These are phyloP conservation scores for Tetragnatha versicolor DNA, from an alignment of 1,140 invertebrate genomes.

Conservation along the genomic window DNA sequence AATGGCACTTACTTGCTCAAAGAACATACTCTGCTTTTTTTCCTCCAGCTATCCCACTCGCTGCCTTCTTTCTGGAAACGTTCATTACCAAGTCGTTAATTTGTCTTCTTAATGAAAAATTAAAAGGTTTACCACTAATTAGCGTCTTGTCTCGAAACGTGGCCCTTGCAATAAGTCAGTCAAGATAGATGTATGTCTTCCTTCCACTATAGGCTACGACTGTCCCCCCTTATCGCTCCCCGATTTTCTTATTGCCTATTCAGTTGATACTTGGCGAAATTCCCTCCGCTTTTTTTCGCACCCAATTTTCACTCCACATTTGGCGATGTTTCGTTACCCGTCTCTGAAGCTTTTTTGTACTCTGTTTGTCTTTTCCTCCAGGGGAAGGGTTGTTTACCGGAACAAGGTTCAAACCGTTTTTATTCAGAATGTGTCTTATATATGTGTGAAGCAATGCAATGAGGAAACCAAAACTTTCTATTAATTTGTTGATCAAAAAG, in stretches of 20 bases:
- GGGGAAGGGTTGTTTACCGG: too few relatives aligned
- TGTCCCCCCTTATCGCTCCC: conserved; percentile 50
- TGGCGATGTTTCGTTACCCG: conserved; percentile 39
- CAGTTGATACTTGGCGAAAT: conserved; percentile 26
- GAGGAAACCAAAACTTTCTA: too few relatives aligned
- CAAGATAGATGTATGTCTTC: conserved; percentile 49
- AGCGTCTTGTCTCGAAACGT: conserved; percentile 55
- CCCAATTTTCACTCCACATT: conserved; percentile 4
- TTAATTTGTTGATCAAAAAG: too few relatives aligned
- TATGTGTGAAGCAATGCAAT: too few relatives aligned
- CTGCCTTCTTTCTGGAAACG: conserved; percentile 45
- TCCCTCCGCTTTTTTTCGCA: neutral
- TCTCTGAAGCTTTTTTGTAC: too few relatives aligned
- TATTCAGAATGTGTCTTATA: too few relatives aligned
- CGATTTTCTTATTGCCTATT: conserved; percentile 51
- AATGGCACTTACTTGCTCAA: conserved; percentile 55
- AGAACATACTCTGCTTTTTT: conserved; percentile 43
- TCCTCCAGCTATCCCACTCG: conserved; percentile 18
- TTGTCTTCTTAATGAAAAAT: conserved; percentile 57
- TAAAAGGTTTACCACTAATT: conserved; percentile 57
- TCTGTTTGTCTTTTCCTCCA: too few relatives aligned
- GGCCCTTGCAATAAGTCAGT: conserved; percentile 55
- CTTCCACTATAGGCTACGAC: conserved; percentile 17
- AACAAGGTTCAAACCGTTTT: too few relatives aligned
- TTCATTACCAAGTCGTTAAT: conserved; percentile 56